These are phyloP conservation scores for Seriola aureovittata DNA, from an alignment of 2,113 vertebrate species.

Conservation along the genomic window DNA sequence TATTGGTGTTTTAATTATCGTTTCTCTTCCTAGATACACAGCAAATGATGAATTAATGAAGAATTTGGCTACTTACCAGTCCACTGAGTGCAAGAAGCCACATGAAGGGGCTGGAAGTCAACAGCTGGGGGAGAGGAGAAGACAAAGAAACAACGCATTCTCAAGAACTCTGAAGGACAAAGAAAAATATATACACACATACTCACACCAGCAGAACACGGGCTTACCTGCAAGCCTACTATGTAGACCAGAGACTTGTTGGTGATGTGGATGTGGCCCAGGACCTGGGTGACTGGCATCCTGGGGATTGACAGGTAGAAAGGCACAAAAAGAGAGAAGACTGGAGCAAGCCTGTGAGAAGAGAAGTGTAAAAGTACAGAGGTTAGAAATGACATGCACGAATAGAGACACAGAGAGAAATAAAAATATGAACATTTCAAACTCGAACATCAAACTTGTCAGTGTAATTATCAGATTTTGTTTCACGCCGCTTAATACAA, in stretches of 20 bases:
- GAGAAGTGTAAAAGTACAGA: not conserved
- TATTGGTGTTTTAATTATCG: not conserved
- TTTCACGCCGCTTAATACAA: not conserved
- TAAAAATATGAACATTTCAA: not conserved
- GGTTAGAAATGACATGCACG: not conserved
- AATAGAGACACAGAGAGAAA: not conserved
- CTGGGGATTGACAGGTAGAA: conserved; percentile 94
- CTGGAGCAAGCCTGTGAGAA: conserved; percentile 88
- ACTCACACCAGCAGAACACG: not conserved
- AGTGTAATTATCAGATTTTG: not conserved
- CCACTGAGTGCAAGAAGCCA: conserved; percentile 96
- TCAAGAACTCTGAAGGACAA: not conserved
- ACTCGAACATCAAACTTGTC: not conserved
- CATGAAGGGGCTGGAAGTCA: conserved; percentile 94
- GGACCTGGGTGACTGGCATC: conserved; percentile 92
- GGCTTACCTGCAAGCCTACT: conserved; percentile 92
- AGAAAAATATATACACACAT: not conserved
- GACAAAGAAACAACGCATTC: not conserved
- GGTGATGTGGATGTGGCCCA: conserved; percentile 93
- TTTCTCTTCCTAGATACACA: not conserved
- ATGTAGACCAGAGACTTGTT: conserved; percentile 98
- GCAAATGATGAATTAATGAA: not conserved
- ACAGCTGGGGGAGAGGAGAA: conserved; percentile 64
- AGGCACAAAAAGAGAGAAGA: conserved; percentile 96
- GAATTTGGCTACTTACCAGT: conserved; percentile 88